Evolutionary conservation across 2,888 invertebrate species (phyloP), one percentile per base, ranked within the genome.

Genomic region (Drosophila rellima): DNA sequence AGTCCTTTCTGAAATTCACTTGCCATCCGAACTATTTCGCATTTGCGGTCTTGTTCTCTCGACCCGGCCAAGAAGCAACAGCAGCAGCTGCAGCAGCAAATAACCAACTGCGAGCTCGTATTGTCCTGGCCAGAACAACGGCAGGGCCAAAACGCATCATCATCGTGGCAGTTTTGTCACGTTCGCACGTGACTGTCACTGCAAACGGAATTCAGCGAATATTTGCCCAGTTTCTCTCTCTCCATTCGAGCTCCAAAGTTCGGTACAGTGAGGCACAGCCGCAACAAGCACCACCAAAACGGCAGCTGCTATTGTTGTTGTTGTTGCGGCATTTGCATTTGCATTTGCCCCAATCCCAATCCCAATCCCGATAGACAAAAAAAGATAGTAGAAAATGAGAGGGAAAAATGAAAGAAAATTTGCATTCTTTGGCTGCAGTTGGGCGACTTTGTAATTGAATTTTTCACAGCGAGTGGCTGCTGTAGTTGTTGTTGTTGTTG

Each of bases 161-260:
- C 86, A 56, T 82, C 86, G 83, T 89, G 90, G 86, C 86, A 86
- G 74, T 78, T 80, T 82, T 81, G 87, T 85, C 86, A 86, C 90
- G 83, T 88, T 77, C 90, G 86, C 82, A 89, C 86, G 90, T 86
- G 90, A 85, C 88, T 82, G 90, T 86, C 88, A 85, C 88, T 82
- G 73, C 86, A 44, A 70, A 70, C 70, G 70, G 80, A 76, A 71
- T 83, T 80, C 62, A 64, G 71, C 64, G 65, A 61, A 74, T 59
- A 50, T 37, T 55, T 61, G 20, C 10, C 37, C 17, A 23, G 31
- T 48, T 55, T 40, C 40, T 42, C 45, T 20, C 3, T 31, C 29
- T 40, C 42, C n/a, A n/a, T n/a, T n/a, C n/a, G n/a, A n/a, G n/a
- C n/a, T n/a, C 15, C 39, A 20, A 39, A 61, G 39, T 55, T 57